phyloP scores from a whole-genome alignment of 1,140 invertebrate species.

The Papilio polytes region DNA sequence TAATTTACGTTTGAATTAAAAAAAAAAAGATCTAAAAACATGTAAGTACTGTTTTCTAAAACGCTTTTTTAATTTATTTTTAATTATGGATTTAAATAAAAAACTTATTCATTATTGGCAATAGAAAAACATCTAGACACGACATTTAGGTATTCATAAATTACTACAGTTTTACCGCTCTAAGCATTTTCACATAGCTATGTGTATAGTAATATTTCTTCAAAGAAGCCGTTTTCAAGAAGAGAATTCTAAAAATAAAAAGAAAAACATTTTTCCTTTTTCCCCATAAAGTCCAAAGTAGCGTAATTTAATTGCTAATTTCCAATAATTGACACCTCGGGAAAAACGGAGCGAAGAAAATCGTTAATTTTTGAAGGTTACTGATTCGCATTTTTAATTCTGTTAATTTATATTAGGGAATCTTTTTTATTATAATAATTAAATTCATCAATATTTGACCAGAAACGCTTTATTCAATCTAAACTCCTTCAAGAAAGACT shows the following conservation, averaged over 20 bases:
- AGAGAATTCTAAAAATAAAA: not conserved
- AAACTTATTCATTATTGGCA: too few species aligned
- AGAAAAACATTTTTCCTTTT: not conserved
- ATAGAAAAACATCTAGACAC: too few species aligned
- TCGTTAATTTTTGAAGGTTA: not conserved
- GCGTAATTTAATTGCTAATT: conserved; percentile 18
- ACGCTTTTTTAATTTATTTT: not conserved
- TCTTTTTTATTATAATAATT: not conserved
- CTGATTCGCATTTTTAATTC: not conserved
- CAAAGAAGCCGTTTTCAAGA: not conserved
- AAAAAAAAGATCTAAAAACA: too few species aligned
- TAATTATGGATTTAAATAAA: too few species aligned
- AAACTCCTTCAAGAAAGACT: too few species aligned
- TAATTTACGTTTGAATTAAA: not conserved
- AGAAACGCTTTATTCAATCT: not conserved
- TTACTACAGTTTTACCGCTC: not conserved
- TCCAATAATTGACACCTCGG: conserved; percentile 15
- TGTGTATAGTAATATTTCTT: not conserved
- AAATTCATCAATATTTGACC: not conserved
- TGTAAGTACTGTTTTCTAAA: not conserved
- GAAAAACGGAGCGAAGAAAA: not conserved
- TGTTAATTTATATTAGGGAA: not conserved
- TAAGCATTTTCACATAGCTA: not conserved
- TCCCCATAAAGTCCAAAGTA: not conserved
- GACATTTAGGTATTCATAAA: not conserved